Evolutionary conservation across 1,140 invertebrate species (phyloP).

Genomic region (Papilio aristodemus): DNA sequence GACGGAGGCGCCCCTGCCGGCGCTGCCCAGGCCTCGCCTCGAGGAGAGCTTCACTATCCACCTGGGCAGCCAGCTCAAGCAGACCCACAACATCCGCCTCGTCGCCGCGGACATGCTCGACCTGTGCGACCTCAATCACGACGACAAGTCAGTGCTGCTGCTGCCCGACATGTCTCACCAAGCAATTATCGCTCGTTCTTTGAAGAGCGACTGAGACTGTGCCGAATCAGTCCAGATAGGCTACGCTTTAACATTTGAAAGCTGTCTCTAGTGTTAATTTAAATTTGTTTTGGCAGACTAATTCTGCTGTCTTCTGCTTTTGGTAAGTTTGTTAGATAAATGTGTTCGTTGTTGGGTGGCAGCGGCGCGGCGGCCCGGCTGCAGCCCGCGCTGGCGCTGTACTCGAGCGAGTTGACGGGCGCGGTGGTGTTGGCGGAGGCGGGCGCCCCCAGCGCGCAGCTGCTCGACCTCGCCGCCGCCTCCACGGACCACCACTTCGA

Average conservation of each 20-base stretch:
- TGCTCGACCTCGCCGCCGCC: constrained; percentile 82
- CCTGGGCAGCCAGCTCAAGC: constrained; percentile 98
- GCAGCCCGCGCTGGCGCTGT: constrained; percentile 95
- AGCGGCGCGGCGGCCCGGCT: constrained; percentile 85
- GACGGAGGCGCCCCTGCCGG: constrained; percentile 35
- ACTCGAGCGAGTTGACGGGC: constrained; percentile 94
- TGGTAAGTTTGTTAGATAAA: background rate
- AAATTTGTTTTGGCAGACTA: no score
- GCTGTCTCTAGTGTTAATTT: no score
- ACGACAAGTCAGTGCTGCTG: constrained; percentile 72
- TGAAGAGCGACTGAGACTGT: no score
- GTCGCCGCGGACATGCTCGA: constrained; percentile 88
- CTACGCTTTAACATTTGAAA: no score
- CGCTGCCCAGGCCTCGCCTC: constrained; percentile 70
- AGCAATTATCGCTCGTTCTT: no score
- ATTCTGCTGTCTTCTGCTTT: no score
- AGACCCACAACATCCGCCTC: constrained; percentile 98
- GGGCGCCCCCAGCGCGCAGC: constrained; percentile 46
- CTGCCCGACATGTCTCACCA: background rate
- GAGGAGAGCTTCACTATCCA: constrained; percentile 99
- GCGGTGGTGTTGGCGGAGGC: constrained; percentile 84
- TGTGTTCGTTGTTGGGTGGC: background rate
- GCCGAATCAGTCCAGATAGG: no score
- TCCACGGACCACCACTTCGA: constrained; percentile 95
- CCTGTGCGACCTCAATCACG: constrained; percentile 86